Base-by-base conservation (phyloP, 2,113 vertebrate genomes). In the Nipponia nippon region DNA sequence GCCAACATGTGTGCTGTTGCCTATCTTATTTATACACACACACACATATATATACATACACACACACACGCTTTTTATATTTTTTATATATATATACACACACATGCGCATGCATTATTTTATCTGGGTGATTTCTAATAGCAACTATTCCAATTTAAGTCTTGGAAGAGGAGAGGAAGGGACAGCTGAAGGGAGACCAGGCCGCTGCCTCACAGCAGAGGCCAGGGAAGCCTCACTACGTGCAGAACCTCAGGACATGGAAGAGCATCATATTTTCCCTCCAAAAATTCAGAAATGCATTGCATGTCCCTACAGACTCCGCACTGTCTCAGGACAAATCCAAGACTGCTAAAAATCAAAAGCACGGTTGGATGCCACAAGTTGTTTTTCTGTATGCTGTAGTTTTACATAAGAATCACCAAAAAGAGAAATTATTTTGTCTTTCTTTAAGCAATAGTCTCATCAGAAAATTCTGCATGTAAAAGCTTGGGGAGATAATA, bases 61-160 rank as follows among this genome's bases (percentile, higher is more conserved):
- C 7, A 73, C 7, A 73, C 4, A 29, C 4, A 20, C 3, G 14
- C 12, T 29, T 89, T 86, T 46, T 59, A 16, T 44, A 32, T 36
- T 10, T 40, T 30, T 58, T 8, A 16, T 30, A 6, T 21, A n/a
- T 5, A 66, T 10, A 83, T 2, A 59, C 5, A 36, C 5, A 15
- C 6, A 56, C 2, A 44, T 2, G 10, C 2, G 11, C 1, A 16
- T 0, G 1, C 12, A 26, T n/a, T 62, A 32, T 71, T 94, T 95
- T 84, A 79, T 34, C 66, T 96, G 42, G 14, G 21, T 76, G 44
- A 62, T 93, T 96, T 96, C 65, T 87, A 65, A 69, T 10, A 76
- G 23, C 47, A 82, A n/a, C 25, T 86, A 34, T 47, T 89, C 59
- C 32, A 67, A 16, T 4, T 0, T 7, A 78, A 40, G 23, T 52